A percentile compares a stretch with the other conserved stretches of the same genome.
phyloP scores from a whole-genome alignment of 2,888 invertebrate genomes.

The Seira sanloemensis region DNA sequence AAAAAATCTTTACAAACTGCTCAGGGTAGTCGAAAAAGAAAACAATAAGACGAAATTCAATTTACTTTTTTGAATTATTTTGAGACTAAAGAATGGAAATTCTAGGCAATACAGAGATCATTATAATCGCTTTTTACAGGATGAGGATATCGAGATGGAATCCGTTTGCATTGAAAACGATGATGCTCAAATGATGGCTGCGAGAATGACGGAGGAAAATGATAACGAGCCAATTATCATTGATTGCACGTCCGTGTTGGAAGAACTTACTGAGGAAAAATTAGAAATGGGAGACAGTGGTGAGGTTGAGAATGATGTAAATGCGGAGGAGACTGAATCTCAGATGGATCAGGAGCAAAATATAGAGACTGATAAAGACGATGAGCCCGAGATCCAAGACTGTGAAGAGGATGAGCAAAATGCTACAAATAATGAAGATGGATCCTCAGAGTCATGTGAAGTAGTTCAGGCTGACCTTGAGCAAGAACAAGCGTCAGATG shows the following conservation, averaged over 20 bases:
- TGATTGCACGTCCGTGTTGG: too few relatives aligned
- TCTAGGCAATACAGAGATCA: background rate
- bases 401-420: background rate
- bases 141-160: conserved; percentile 24
- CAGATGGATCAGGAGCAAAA: background rate
- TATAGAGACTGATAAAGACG: background rate
- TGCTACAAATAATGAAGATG: background rate
- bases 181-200: too few relatives aligned
- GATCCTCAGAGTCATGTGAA: too few relatives aligned
- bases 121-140: conserved; percentile 15
- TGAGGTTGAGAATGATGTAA: background rate
- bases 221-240: background rate
- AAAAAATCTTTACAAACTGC: conserved; percentile 30
- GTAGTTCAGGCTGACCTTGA: background rate
- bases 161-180: background rate
- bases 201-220: background rate
- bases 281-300: conserved; percentile 4
- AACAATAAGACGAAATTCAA: too few relatives aligned
- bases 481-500: background rate
- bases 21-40: conserved; percentile 39
- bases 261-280: background rate
- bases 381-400: background rate
- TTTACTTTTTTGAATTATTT: too few relatives aligned
- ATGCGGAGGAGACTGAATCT: background rate
- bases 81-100: background rate